phyloP scores from a whole-genome alignment of 35 echinoderm and acorn worm genomes.

The Amphiura filiformis region DNA sequence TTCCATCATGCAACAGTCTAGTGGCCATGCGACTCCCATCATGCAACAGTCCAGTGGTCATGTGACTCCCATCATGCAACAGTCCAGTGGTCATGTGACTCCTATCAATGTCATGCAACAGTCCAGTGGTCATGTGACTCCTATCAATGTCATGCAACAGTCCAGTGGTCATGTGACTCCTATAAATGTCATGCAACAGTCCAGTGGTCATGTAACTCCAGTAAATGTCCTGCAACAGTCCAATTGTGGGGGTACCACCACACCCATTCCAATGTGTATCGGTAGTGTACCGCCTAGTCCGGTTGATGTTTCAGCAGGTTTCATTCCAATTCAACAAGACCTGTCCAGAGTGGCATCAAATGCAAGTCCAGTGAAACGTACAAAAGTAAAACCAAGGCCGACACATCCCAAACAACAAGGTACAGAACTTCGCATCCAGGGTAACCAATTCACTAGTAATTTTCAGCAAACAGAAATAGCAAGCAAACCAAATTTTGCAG shows the following conservation, averaged over 20 bases:
- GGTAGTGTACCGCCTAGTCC: neutral
- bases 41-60: neutral
- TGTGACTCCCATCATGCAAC: neutral
- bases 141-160: neutral
- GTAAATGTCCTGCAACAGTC: neutral
- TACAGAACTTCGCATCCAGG: neutral
- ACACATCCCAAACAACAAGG: conserved; percentile 26
- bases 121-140: neutral
- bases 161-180: neutral
- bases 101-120: neutral
- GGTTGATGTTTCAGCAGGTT: neutral
- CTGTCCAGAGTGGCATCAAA: conserved; percentile 29
- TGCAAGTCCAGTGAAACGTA: conserved; percentile 52
- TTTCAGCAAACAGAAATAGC: neutral
- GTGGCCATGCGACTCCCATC: neutral
- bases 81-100: neutral
- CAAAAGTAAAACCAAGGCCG: conserved; percentile 46
- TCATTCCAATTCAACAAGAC: conserved; percentile 47
- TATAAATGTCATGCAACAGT: neutral
- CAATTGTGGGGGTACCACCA: neutral
- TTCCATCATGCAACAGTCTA: neutral
- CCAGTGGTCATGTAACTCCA: neutral
- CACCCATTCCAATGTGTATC: neutral
- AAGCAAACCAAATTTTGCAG: conserved; percentile 39
- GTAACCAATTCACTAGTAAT: neutral